Evolutionary conservation across 2,888 invertebrate species (phyloP).

Genomic region (Coleophora flavipennella): DNA sequence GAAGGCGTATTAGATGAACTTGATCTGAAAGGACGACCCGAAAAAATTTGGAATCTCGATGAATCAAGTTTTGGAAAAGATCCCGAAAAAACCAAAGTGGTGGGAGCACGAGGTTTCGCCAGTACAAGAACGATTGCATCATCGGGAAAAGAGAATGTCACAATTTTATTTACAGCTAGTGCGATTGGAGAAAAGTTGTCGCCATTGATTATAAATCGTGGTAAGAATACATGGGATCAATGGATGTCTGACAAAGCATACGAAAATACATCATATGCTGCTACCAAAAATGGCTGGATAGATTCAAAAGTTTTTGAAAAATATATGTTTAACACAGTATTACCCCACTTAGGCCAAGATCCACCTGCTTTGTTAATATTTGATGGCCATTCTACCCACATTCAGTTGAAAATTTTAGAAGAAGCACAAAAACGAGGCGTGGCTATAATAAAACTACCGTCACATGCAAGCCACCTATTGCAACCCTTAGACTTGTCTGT

Average conservation of each 20-base stretch:
- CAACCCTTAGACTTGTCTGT: constrained; percentile 20
- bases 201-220: not conserved
- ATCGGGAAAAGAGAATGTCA: not conserved
- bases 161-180: not conserved
- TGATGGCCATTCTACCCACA: constrained; percentile 25
- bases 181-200: not conserved
- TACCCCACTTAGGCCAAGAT: constrained; percentile 11
- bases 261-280: not conserved
- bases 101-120: not conserved
- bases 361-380: constrained; percentile 22
- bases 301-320: constrained; percentile 17
- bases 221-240: not conserved
- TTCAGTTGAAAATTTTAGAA: constrained; percentile 16
- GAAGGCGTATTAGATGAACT: not conserved
- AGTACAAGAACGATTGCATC: not conserved
- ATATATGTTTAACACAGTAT: constrained; percentile 17
- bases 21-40: not conserved
- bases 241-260: not conserved
- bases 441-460: constrained; percentile 22
- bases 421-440: constrained; percentile 12
- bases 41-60: not conserved
- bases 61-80: not conserved
- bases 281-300: not conserved
- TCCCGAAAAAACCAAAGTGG: not conserved
- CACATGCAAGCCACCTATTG: constrained; percentile 21